Conservation (phyloP, 2,797 vertebrate species). For the Parauchenoglanis ngamensis region DNA sequence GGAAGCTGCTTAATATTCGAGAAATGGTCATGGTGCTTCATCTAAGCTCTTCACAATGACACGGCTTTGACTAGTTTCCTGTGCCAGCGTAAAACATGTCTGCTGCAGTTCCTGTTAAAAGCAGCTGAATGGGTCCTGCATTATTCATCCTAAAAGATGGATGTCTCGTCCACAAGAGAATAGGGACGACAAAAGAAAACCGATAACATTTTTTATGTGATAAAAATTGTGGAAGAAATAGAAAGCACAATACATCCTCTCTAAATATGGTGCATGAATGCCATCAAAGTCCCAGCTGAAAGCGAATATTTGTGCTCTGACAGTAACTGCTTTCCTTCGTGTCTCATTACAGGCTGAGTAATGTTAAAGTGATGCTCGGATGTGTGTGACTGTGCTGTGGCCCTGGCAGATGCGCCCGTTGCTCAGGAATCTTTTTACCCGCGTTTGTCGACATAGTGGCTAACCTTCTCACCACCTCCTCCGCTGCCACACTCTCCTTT, state of each 20-base stretch:
- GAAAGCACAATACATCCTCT: neutral
- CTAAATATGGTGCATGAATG: slow-evolving; percentile 3
- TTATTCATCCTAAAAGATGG: slow-evolving; percentile 41
- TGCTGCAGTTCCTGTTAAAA: slow-evolving; percentile 39
- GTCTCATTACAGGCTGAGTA: slow-evolving; percentile 33
- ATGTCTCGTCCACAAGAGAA: slow-evolving; percentile 21
- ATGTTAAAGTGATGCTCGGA: slow-evolving; percentile 36
- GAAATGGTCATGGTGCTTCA: slow-evolving; percentile 9
- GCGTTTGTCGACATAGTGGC: slow-evolving; percentile 88
- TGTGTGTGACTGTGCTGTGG: slow-evolving; percentile 35
- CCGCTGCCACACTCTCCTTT: slow-evolving; percentile 99
- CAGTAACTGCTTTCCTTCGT: slow-evolving; percentile 80
- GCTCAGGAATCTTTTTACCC: slow-evolving; percentile 89
- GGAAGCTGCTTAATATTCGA: slow-evolving; percentile 15
- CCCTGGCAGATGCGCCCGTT: slow-evolving; percentile 89
- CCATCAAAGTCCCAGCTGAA: neutral
- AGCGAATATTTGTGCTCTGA: slow-evolving; percentile 89
- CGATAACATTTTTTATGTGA: slow-evolving; percentile 18
- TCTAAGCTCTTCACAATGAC: slow-evolving; percentile 34
- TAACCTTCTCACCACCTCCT: slow-evolving; percentile 99
- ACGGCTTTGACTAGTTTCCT: slow-evolving; percentile 32
- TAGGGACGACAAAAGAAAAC: neutral
- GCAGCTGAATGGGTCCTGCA: slow-evolving; percentile 30
- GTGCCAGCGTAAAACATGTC: slow-evolving; percentile 24
- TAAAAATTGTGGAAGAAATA: slow-evolving; percentile 18